Base-by-base conservation (phyloP, 2,797 vertebrate genomes). In the Chelonia mydas region DNA sequence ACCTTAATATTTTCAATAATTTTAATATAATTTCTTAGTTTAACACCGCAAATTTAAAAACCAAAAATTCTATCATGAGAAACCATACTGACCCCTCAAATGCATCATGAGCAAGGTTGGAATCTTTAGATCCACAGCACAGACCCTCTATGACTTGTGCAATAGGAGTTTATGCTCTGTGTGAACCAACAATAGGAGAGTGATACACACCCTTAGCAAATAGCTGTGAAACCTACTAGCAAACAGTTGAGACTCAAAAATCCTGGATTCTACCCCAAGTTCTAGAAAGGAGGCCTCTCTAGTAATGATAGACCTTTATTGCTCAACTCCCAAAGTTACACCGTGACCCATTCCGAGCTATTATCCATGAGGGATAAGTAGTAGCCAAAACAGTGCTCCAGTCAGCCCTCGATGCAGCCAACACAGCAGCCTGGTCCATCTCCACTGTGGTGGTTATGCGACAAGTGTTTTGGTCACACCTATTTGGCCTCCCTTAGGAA, bases 221-320 rank as follows among this genome's bases (percentile, higher is more conserved):
- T 76, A 57, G 0, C 0, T 77, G 91, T 86, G 78, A 82, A 53
- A 82, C 82, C 0, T 0, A 80, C 1, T 47, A 49, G 59, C 37
- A 50, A 2, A 0, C 81, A 85, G 78, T 77, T 54, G 8, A 0
- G 54, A 72, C 17, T 55, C 72, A 77, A 77, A 55, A 84, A 8
- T 86, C 37, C 68, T 21, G 49, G 59, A 53, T 79, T 80, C 81
- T 21, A 45, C 83, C 41, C 8, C 51, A 86, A 68, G 85, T 65
- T 27, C 77, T 47, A 74, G 90, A 84, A 81, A 74, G 33, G 78
- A 53, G 51, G 0, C 2, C 19, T 82, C 78, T 87, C 86, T 21
- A 28, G 23, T 61, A 92, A 90, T 88, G 8, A 68, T 49, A 93
- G 77, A 65, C 59, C 59, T 65, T 61, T 33, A n/a, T 55, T 55